Conservation (phyloP, 2,113 vertebrate genomes). For the Taurulus bubalis region DNA sequence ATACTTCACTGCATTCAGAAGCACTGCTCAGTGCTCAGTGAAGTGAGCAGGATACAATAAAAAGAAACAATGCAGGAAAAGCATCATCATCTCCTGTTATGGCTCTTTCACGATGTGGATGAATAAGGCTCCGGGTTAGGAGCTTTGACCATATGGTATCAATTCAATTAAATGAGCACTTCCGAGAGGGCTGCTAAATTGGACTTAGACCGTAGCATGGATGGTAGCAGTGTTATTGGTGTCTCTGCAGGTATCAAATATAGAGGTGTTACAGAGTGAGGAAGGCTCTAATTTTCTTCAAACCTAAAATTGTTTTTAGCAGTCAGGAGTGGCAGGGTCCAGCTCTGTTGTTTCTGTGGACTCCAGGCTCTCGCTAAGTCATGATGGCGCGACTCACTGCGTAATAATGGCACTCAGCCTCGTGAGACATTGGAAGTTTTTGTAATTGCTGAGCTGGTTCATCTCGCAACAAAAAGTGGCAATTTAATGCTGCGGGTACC, state of each 20-base stretch:
- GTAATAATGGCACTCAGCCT: constrained; percentile 4
- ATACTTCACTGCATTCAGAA: constrained; percentile 11
- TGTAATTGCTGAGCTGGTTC: constrained; percentile 12
- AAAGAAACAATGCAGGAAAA: constrained; percentile 28
- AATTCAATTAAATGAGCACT: neutral
- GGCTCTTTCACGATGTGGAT: neutral
- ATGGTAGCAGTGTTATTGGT: neutral
- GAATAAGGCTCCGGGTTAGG: neutral
- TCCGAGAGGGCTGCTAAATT: neutral
- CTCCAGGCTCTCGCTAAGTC: neutral
- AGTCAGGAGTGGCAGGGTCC: neutral
- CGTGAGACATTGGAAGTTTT: constrained; percentile 2
- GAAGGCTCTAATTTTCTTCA: neutral
- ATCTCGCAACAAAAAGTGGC: neutral
- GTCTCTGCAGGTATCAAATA: neutral
- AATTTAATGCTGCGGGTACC: neutral
- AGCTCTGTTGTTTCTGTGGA: neutral
- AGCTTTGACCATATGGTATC: neutral
- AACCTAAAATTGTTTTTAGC: neutral
- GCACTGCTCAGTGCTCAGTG: neutral
- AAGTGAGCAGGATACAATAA: constrained; percentile 23
- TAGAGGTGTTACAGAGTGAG: neutral
- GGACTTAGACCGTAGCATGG: neutral
- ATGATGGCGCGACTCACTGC: neutral
- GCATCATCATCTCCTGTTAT: neutral